Base-by-base conservation (phyloP, 2,113 vertebrate genomes). In the Petrocephalus microphthalmus region DNA sequence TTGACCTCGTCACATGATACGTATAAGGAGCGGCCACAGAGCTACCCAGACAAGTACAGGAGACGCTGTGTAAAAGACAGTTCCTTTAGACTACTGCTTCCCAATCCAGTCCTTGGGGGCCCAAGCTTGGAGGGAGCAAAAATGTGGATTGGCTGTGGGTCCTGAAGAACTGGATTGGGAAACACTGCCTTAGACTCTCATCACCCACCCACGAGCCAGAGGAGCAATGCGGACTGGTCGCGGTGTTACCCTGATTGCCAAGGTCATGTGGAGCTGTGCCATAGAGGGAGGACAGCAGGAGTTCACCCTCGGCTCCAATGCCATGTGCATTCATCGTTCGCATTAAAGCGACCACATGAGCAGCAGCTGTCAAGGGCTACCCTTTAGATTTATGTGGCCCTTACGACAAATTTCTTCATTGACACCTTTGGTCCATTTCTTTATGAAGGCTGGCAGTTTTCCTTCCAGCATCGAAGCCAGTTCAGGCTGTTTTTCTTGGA, bases 401-500 rank as follows among this genome's bases (percentile, higher is more conserved):
- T 2, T 42, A 7, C 0, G 33, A 42, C 29, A 19, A 17, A 78
- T 78, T 42, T 78, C 71, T 78, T 33, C 11, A 42, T 42, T 42
- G 13, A 78, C 67, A 74, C 25, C 29, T 13, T 33, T 5, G 1
- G 67, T 78, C 6, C 33, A 2, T 78, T 42, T 11, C 33, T 78
- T 78, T 78, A 29, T 19, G 5, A 42, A 0, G 15, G 13, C 71
- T 42, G 71, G 13, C 71, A 37, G 37, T 33, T 78, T 10, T 2
- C 17, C 17, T 78, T 42, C 71, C 33, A 42, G 71, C 0, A 4
- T 17, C 6, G 33, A 19, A 25, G 71, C 71, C 29, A 78, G 71
- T 78, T 78, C 33, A 19, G 71, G 71, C 71, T 78, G 71, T 78
- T 78, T 78, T 42, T 78, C 71, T 78, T 42, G 71, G 71, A 78